Percentiles rank a stretch among this genome's conserved stretches.
These are phyloP conservation scores for Gymnothorax javanicus DNA, from an alignment of 2,797 vertebrate genomes.

Conservation along the genomic window DNA sequence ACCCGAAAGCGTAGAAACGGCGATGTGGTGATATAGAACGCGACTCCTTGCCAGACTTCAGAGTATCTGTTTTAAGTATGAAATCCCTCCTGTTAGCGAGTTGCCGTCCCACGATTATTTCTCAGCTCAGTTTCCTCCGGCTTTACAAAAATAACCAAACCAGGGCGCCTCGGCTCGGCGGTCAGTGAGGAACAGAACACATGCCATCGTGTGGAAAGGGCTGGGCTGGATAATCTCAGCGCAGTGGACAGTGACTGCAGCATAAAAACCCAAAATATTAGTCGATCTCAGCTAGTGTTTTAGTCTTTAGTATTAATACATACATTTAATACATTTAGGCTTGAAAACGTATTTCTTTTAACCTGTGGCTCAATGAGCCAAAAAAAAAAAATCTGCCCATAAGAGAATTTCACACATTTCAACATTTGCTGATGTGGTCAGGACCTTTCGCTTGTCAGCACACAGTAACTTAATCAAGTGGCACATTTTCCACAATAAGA, in stretches of 20 bases:
- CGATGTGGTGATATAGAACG: conserved; percentile 27
- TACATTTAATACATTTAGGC: too few species aligned
- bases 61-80: background rate
- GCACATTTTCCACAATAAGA: too few species aligned
- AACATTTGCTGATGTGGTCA: too few species aligned
- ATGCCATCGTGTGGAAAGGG: conserved; percentile 45
- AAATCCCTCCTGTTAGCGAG: background rate
- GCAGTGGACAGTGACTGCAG: background rate
- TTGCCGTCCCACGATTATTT: background rate
- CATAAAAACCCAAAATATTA: too few species aligned
- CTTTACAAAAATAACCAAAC: background rate
- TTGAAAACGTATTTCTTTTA: too few species aligned
- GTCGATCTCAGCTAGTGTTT: too few species aligned
- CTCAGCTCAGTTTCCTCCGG: background rate
- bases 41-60: conserved; percentile 34
- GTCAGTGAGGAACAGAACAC: background rate
- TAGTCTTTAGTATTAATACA: too few species aligned
- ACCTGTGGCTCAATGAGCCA: too few species aligned
- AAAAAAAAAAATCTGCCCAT: too few species aligned
- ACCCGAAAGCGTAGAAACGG: background rate
- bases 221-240: conserved; percentile 40
- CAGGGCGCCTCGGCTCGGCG: conserved; percentile 10
- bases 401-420: too few species aligned
- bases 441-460: too few species aligned
- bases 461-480: too few species aligned